phyloP scores from a whole-genome alignment of 1,140 invertebrate genomes.

The Lasioglossum albipes region DNA sequence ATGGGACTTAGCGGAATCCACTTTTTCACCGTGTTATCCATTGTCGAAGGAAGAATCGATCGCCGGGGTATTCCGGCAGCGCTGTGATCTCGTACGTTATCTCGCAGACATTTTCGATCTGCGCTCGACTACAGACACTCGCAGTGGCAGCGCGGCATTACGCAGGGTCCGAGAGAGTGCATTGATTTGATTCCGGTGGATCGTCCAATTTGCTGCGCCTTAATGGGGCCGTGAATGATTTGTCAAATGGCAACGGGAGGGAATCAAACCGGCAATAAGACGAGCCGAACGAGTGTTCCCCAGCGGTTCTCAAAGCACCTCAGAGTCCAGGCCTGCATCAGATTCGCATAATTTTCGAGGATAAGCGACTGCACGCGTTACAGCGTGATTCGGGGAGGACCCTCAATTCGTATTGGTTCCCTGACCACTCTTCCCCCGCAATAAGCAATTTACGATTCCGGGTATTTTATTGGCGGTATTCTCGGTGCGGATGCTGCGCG shows the following conservation, averaged over 20 bases:
- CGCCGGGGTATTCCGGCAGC: neutral
- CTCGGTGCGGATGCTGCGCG: neutral
- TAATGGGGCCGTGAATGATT: neutral
- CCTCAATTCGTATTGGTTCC: neutral
- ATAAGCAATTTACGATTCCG: slow-evolving; percentile 5
- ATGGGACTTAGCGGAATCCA: neutral
- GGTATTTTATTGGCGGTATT: slow-evolving; percentile 9
- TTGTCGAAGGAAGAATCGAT: slow-evolving; percentile 8
- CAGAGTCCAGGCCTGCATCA: too few species aligned
- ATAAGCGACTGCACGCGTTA: neutral
- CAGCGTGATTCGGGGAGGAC: neutral
- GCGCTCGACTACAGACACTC: neutral
- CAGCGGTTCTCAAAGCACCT: too few species aligned
- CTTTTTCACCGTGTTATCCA: slow-evolving; percentile 16
- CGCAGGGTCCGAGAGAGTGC: neutral
- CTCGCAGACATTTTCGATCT: neutral
- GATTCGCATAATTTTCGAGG: neutral
- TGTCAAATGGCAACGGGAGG: neutral
- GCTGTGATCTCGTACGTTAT: neutral
- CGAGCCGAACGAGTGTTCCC: neutral
- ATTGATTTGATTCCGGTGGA: neutral
- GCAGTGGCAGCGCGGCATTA: neutral
- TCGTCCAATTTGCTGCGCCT: neutral
- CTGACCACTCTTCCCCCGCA: too few species aligned
- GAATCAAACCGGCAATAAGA: neutral